These are phyloP conservation scores for Atlantisia rogersi DNA, from an alignment of 2,113 vertebrate genomes.

Conservation along the genomic window DNA sequence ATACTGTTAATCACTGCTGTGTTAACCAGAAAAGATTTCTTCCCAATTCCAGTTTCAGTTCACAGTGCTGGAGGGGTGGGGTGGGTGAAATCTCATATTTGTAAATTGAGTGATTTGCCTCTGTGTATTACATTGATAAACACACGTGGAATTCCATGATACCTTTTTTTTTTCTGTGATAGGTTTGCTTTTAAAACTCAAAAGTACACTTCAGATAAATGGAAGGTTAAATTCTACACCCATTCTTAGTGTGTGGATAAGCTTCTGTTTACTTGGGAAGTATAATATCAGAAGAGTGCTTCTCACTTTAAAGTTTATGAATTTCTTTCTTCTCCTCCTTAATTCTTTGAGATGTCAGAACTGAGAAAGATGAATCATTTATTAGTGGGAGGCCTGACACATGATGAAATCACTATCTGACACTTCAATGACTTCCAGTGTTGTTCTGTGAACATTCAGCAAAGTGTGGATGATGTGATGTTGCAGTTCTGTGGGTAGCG, in stretches of 20 bases:
- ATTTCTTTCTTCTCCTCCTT: conserved; percentile 25
- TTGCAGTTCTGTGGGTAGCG: conserved; percentile 47
- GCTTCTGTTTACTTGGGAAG: conserved; percentile 43
- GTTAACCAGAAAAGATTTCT: neutral
- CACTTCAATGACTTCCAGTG: conserved; percentile 45
- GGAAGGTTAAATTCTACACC: neutral
- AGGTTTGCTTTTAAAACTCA: neutral
- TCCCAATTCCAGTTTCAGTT: neutral
- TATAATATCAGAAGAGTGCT: conserved; percentile 12
- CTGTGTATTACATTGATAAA: neutral
- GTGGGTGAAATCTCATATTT: neutral
- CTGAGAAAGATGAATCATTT: conserved; percentile 68
- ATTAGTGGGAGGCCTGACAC: conserved; percentile 62
- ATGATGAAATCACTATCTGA: conserved; percentile 56
- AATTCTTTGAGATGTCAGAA: conserved; percentile 27
- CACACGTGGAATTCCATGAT: neutral
- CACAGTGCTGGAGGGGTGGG: neutral
- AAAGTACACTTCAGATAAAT: neutral
- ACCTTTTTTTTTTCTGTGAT: neutral
- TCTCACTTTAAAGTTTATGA: conserved; percentile 60
- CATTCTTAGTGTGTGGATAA: neutral
- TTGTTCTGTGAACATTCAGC: conserved; percentile 54
- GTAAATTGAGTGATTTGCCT: neutral
- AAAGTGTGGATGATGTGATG: conserved; percentile 26
- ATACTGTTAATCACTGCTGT: neutral